A percentile compares a stretch with the other conserved stretches of the same genome.
phyloP scores from a whole-genome alignment of 2,888 invertebrate genomes.

The Brenthis daphne region DNA sequence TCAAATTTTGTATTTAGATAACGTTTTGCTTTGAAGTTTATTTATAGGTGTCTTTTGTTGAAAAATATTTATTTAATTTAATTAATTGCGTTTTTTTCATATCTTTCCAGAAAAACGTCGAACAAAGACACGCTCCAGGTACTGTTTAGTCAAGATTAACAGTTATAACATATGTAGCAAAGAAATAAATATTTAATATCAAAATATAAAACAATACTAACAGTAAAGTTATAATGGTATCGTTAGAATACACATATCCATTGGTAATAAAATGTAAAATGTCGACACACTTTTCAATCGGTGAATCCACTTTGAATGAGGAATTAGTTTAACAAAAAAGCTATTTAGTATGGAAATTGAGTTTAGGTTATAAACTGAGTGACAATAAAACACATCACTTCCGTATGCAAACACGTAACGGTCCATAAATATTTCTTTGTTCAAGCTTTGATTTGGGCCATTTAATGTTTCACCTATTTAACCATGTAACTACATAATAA shows the following conservation, averaged over 20 bases:
- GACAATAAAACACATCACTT: slow-evolving; percentile 17
- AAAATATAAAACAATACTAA: background rate
- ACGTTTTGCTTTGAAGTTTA: too few relatives aligned
- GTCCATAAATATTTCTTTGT: slow-evolving; percentile 36
- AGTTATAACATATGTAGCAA: too few relatives aligned
- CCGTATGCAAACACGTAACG: slow-evolving; percentile 27
- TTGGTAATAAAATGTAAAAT: background rate
- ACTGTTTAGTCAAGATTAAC: too few relatives aligned
- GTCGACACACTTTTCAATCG: slow-evolving; percentile 8
- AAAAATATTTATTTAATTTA: too few relatives aligned
- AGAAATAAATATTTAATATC: too few relatives aligned
- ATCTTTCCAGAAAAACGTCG: too few relatives aligned
- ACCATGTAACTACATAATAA: slow-evolving; percentile 24
- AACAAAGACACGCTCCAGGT: too few relatives aligned
- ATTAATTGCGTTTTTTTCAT: too few relatives aligned
- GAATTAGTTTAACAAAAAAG: slow-evolving; percentile 18
- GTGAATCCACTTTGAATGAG: slow-evolving; percentile 11
- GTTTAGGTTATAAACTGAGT: slow-evolving; percentile 25
- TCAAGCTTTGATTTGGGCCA: slow-evolving; percentile 32
- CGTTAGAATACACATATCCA: background rate
- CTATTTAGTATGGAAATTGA: slow-evolving; percentile 28
- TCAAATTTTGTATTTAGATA: too few relatives aligned
- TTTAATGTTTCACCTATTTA: slow-evolving; percentile 32
- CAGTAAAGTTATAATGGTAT: too few relatives aligned
- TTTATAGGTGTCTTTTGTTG: too few relatives aligned